These are phyloP conservation scores for Pygoscelis antarcticus DNA, from an alignment of 2,113 vertebrate genomes.

Conservation along the genomic window DNA sequence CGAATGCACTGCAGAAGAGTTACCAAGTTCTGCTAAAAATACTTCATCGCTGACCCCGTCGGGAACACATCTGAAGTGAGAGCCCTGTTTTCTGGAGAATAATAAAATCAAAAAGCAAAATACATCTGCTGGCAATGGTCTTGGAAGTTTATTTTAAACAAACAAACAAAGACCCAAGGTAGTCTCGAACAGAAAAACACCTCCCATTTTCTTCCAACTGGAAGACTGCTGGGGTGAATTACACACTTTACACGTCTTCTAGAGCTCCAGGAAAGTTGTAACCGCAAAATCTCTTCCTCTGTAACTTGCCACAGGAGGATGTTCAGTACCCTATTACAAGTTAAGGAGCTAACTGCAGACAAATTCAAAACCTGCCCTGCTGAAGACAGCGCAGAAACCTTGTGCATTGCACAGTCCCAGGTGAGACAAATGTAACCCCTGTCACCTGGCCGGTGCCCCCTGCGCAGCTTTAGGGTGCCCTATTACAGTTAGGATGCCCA, in stretches of 20 bases:
- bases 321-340: not conserved
- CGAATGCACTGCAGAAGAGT: conserved; percentile 4
- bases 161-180: not conserved
- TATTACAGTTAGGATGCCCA: no score
- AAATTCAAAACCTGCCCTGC: not conserved
- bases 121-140: not conserved
- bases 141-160: not conserved
- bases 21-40: conserved; percentile 56
- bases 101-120: not conserved
- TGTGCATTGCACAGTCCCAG: not conserved
- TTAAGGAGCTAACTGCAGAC: not conserved
- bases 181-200: not conserved
- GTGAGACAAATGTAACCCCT: not conserved
- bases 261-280: not conserved
- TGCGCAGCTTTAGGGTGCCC: no score
- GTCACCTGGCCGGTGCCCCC: no score
- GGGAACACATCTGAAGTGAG: not conserved
- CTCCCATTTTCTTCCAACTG: not conserved
- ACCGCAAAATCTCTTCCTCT: not conserved
- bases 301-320: not conserved
- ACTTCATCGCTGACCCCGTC: conserved; percentile 22
- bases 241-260: fast-evolving
- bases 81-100: not conserved
- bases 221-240: not conserved
- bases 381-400: fast-evolving